Evolutionary conservation across 2,113 vertebrate species (phyloP), one percentile per base, ranked within the genome.

Genomic region (Silurus meridionalis): DNA sequence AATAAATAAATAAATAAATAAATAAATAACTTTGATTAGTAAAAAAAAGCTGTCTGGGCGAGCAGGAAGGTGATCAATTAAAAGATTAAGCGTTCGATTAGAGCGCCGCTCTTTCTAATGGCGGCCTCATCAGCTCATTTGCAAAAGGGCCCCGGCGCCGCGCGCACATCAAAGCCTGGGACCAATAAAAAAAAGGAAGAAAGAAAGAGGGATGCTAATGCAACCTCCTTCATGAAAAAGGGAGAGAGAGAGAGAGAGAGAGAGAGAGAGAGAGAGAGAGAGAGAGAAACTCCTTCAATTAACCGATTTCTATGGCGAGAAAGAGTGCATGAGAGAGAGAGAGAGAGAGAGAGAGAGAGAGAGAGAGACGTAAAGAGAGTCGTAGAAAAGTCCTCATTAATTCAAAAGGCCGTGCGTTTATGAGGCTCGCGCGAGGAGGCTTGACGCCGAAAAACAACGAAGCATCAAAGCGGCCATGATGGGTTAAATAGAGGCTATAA

Each of bases 401-500:
- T 97, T 97, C 95, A 96, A 97, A 96, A 97, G 96, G 96, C 95
- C 93, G 91, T 87, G 95, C 94, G 96, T 97, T 97, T 97, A 97
- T 98, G 97, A 96, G 93, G 93, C 92, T 89, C 92, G 95, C 97
- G 97, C 67, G 97, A 96, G 97, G 97, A 95, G 97, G 97, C 97
- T 97, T 98, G 98, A 96, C 95, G 96, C 96, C 96, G 95, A 96
- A 94, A 37, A 95, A 87, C 96, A 94, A 95, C 92, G 93, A 91
- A 92, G 95, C 96, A 97, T 99, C 98, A 99, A 99, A 99, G 96
- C 94, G 93, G 92, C 92, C 93, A 95, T 97, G 97, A 99, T 98
- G 97, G 97, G 97, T 99, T 99, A 99, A 99, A 99, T 97, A 96
- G 97, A 97, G 96, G 96, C 96, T 95, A 96, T 97, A 97, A 98